These are phyloP conservation scores for Octonoba sinensis DNA, from an alignment of 2,888 invertebrate genomes.

Conservation along the genomic window DNA sequence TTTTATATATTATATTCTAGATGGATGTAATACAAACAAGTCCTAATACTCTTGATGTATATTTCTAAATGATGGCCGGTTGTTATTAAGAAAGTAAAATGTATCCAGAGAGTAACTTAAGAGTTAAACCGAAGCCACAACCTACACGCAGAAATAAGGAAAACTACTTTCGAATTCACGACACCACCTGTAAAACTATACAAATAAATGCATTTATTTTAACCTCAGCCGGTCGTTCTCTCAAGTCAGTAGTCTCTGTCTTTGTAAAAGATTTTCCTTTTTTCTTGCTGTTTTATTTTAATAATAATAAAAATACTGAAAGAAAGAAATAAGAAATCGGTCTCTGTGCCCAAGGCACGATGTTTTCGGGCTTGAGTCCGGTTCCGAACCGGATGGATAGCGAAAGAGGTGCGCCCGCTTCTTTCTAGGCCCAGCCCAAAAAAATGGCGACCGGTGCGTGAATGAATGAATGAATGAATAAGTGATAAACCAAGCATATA, in stretches of 20 bases:
- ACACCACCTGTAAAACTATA: conserved; percentile 20
- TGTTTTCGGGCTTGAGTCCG: conserved; percentile 25
- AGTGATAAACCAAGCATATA: conserved; percentile 20
- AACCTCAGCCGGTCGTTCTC: conserved; percentile 2
- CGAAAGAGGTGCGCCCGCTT: conserved; percentile 31
- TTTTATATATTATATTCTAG: too few species aligned
- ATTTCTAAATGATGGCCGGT: too few species aligned
- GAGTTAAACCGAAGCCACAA: too few species aligned
- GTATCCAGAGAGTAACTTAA: too few species aligned
- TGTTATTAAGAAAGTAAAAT: too few species aligned
- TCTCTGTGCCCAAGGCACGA: conserved; percentile 26
- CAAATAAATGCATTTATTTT: conserved; percentile 61
- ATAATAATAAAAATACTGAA: conserved; percentile 1
- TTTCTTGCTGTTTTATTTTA: conserved; percentile 18
- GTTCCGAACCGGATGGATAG: conserved; percentile 40
- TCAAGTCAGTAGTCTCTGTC: conserved; percentile 57
- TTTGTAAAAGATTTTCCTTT: conserved; percentile 29
- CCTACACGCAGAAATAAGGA: background rate
- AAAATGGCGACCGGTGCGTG: conserved; percentile 13
- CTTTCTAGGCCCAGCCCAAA: conserved; percentile 39
- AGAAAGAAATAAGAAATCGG: background rate
- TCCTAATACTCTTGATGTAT: too few species aligned
- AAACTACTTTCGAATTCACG: conserved; percentile 18
- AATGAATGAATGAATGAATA: conserved; percentile 45
- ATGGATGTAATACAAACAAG: too few species aligned